Evolutionary conservation across 2,113 vertebrate species (phyloP).

Genomic region (Pogona vitticeps): DNA sequence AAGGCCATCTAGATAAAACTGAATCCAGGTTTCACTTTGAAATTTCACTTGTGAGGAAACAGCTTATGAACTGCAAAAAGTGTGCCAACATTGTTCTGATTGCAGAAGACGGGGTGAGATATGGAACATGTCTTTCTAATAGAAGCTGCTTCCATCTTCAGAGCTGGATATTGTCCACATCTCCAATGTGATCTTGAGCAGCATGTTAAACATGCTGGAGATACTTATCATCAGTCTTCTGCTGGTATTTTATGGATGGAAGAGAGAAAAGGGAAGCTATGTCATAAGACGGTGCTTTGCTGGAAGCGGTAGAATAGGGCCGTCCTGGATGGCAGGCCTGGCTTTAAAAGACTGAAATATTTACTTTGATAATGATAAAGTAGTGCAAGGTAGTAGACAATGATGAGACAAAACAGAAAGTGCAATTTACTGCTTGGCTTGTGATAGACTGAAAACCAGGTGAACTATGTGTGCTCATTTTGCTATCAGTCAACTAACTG

Average conservation of each 20-base stretch:
- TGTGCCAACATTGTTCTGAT: not conserved
- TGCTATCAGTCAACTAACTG: too few relatives aligned
- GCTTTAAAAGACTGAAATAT: not conserved
- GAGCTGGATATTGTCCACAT: not conserved
- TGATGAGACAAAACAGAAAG: not conserved
- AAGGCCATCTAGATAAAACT: slow-evolving; percentile 3
- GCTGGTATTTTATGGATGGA: not conserved
- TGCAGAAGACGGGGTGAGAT: not conserved
- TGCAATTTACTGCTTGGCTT: slow-evolving; percentile 5
- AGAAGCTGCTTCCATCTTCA: not conserved
- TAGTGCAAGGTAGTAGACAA: not conserved
- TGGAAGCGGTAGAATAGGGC: not conserved
- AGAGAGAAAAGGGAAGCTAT: not conserved
- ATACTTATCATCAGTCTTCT: not conserved
- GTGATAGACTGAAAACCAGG: too few relatives aligned
- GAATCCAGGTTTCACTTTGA: not conserved
- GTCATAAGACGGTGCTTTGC: not conserved
- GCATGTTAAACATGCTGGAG: not conserved
- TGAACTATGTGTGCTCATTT: too few relatives aligned
- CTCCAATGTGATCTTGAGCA: not conserved
- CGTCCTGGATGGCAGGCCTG: not conserved
- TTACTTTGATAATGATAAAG: not conserved
- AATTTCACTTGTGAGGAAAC: not conserved
- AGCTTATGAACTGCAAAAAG: not conserved
- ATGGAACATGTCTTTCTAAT: not conserved